Evolutionary conservation across 2,797 vertebrate genomes (phyloP), one percentile per base, ranked within the genome.

Genomic region (Aselliscus stoliczkanus): DNA sequence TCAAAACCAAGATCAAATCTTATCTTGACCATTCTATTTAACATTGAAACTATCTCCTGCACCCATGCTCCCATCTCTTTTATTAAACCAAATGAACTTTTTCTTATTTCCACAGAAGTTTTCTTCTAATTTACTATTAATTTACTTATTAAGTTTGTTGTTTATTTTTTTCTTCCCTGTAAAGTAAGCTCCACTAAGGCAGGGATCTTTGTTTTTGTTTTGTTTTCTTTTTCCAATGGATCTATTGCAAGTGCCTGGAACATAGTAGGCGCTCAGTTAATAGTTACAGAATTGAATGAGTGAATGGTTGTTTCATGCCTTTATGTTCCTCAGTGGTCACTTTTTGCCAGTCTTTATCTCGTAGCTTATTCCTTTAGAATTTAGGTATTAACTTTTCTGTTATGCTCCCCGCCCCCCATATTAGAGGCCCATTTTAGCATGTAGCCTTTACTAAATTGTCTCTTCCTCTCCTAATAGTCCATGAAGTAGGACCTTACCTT

Each of bases 401-500:
- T 91, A 62, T 72, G 56, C 79, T 4, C 34, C 18, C 29, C 12
- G 31, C 52, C 13, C 60, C 14, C 29, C 14, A 14, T 13, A 73
- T 93, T 67, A 75, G 44, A 92, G 52, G 70, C 17, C 58, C 17
- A 54, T 83, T 21, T 83, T 91, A 72, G n/a, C 39, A 65, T 95
- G 39, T 23, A 75, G 7, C 42, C 50, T 95, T 96, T 75, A 90
- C 14, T 93, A 72, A 94, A 86, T 79, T 88, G 12, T 82, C 25
- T 86, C 27, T 95, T 64, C 12, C 54, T 81, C 15, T 88, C 14
- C 21, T 87, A 42, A 65, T 84, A 91, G 58, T 94, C 37, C 83
- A 5, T 90, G 25, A 83, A 95, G 39, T 92, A 80, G 79, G 47
- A 79, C 14, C n/a, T 93, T 96, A 75, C 14, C n/a, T 93, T 96